phyloP scores from a whole-genome alignment of 2,888 invertebrate species.

The Odontothrips loti region DNA sequence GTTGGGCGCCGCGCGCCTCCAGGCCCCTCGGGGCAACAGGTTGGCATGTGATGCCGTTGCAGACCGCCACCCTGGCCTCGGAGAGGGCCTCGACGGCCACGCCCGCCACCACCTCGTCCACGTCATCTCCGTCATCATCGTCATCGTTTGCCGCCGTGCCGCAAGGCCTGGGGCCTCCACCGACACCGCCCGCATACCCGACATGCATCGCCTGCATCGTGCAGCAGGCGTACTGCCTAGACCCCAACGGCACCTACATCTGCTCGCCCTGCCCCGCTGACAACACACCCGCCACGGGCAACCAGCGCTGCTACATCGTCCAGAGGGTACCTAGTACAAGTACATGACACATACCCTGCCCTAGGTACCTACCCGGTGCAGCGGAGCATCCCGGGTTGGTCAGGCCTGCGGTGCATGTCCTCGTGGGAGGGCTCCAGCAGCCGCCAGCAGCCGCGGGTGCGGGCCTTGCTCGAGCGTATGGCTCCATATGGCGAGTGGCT shows the following conservation, averaged over 20 bases:
- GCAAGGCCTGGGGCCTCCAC: neutral
- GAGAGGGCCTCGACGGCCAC: neutral
- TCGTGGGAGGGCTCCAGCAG: no score
- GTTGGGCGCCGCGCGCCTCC: neutral
- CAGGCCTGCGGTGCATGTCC: no score
- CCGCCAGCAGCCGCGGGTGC: no score
- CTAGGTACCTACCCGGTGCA: no score
- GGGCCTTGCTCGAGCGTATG: no score
- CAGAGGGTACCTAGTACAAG: conserved; percentile 59
- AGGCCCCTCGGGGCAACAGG: conserved; percentile 10
- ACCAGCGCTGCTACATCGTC: conserved; percentile 60
- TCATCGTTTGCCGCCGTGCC: neutral
- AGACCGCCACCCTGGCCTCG: neutral
- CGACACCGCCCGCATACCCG: neutral
- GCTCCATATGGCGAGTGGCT: conserved; percentile 31
- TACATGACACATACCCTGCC: no score
- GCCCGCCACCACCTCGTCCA: neutral
- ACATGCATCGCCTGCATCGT: conserved; percentile 40
- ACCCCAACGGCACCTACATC: conserved; percentile 57
- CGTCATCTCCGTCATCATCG: neutral
- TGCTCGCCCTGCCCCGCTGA: conserved; percentile 47
- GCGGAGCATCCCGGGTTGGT: no score
- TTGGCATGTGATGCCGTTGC: conserved; percentile 24
- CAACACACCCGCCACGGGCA: conserved; percentile 47
- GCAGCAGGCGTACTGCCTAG: conserved; percentile 50